Evolutionary conservation across 1,140 invertebrate genomes (phyloP).

Genomic region (Neotoxoptera formosana): DNA sequence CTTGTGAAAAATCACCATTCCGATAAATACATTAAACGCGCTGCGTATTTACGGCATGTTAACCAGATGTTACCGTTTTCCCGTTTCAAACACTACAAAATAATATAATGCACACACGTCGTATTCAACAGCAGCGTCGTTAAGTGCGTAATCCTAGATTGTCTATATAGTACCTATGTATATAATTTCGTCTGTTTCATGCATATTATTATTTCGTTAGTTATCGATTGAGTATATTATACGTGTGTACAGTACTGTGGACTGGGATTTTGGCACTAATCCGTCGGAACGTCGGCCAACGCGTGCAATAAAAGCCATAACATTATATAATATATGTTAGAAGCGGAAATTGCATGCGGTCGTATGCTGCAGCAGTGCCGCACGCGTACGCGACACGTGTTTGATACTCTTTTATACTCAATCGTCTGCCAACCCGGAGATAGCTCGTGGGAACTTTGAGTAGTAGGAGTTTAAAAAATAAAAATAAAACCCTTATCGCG

Average conservation of each 20-base stretch:
- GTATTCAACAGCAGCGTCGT: background rate
- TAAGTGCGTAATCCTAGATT: background rate
- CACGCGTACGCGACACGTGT: slow-evolving; percentile 49
- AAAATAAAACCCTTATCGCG: background rate
- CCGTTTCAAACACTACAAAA: background rate
- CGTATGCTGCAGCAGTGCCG: background rate
- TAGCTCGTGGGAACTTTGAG: slow-evolving; percentile 40
- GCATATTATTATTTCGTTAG: slow-evolving; percentile 9
- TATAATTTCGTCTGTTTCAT: background rate
- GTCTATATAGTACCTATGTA: no score
- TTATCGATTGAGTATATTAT: slow-evolving; percentile 14
- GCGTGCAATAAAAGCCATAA: background rate
- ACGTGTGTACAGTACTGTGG: background rate
- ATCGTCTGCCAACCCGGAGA: background rate
- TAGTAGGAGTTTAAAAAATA: background rate
- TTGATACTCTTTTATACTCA: slow-evolving; percentile 42
- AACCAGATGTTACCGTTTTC: background rate
- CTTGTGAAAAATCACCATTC: background rate
- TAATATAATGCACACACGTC: background rate
- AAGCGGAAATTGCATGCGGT: slow-evolving; percentile 19
- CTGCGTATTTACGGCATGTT: background rate
- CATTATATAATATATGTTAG: background rate
- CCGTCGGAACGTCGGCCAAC: background rate
- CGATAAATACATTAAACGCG: background rate
- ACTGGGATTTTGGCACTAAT: slow-evolving; percentile 24